Conservation (phyloP, 2,113 vertebrate genomes). For the Gymnarchus niloticus region DNA sequence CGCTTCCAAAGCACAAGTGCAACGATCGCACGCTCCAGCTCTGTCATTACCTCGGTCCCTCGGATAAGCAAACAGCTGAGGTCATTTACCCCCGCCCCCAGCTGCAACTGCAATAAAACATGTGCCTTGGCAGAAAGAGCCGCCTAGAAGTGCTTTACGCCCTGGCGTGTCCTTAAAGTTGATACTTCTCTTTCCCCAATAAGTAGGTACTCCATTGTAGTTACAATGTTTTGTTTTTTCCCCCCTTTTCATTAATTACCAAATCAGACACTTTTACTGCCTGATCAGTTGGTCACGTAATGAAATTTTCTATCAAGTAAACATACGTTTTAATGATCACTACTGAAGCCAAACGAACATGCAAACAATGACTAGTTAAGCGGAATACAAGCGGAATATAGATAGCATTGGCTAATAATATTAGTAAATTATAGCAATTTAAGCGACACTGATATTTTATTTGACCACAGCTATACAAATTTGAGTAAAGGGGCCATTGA, state of each 20-base stretch:
- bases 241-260: not conserved
- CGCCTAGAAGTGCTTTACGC: not conserved
- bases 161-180: not conserved
- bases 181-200: too few relatives aligned
- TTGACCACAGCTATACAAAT: not conserved
- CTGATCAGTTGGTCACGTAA: not conserved
- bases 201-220: too few relatives aligned
- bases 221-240: not conserved
- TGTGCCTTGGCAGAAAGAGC: constrained; percentile 14
- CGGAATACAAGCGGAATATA: too few relatives aligned
- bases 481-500: not conserved
- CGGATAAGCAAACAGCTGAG: constrained; percentile 30
- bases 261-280: too few relatives aligned
- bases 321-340: not conserved
- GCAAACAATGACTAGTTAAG: not conserved
- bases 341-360: not conserved
- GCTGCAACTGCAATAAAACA: not conserved
- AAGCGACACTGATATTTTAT: not conserved
- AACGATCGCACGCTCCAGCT: not conserved
- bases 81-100: constrained; percentile 28
- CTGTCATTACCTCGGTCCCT: constrained; percentile 19
- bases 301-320: not conserved
- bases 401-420: not conserved
- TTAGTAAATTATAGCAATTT: not conserved
- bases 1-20: not conserved